Percentiles rank a stretch among this genome's conserved stretches.
phyloP scores from a whole-genome alignment of 2,888 invertebrate genomes.

The Xylocampa areola region DNA sequence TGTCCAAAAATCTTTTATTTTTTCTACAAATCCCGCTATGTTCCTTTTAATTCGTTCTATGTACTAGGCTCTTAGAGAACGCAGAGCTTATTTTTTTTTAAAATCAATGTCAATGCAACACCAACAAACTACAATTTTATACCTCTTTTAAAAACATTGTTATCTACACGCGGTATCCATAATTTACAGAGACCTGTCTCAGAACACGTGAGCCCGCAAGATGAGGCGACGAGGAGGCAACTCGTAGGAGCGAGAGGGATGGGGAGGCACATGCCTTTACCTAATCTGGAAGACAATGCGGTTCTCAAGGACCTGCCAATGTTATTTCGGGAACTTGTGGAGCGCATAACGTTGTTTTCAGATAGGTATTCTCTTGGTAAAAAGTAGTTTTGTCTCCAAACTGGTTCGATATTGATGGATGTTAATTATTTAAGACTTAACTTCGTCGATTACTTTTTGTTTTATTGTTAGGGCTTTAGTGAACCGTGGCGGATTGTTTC shows the following conservation, averaged over 20 bases:
- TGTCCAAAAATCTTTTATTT: too few relatives aligned
- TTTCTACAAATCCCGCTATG: too few relatives aligned
- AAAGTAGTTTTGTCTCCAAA: constrained; percentile 52
- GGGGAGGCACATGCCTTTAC: constrained; percentile 79
- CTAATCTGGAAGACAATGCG: constrained; percentile 88
- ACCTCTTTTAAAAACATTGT: constrained; percentile 34
- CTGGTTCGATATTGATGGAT: constrained; percentile 38
- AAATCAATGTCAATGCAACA: not conserved
- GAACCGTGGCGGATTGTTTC: constrained; percentile 48
- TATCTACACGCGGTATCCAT: constrained; percentile 42
- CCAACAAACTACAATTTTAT: constrained; percentile 8
- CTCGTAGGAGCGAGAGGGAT: constrained; percentile 49
- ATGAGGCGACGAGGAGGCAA: constrained; percentile 66
- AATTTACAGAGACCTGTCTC: constrained; percentile 53
- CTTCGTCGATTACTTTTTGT: constrained; percentile 22
- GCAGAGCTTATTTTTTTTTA: too few relatives aligned
- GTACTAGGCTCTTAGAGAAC: too few relatives aligned
- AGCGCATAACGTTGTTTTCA: constrained; percentile 29
- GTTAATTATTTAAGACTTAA: constrained; percentile 44
- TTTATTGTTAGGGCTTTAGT: constrained; percentile 36
- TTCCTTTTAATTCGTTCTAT: too few relatives aligned
- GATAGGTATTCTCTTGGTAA: constrained; percentile 52
- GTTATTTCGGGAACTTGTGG: constrained; percentile 69
- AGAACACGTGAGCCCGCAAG: constrained; percentile 77
- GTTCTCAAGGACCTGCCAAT: constrained; percentile 75